phyloP scores from a whole-genome alignment of 1,140 invertebrate species.

The Paralvinella palmiformis region DNA sequence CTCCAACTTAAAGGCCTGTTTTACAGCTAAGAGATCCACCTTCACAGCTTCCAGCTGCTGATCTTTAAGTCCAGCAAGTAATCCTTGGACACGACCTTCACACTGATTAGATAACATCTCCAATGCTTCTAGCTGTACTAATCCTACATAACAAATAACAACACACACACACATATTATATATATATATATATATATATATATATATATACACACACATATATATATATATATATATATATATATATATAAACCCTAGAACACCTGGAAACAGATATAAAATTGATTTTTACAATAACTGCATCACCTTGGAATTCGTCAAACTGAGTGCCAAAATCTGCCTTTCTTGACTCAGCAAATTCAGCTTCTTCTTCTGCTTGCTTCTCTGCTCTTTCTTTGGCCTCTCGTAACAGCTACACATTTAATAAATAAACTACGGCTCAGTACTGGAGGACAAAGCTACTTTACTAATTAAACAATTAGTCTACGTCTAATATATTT shows the following conservation, averaged over 20 bases:
- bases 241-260: background rate
- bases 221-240: too few relatives aligned
- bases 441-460: too few relatives aligned
- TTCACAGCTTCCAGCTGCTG: background rate
- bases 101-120: constrained; percentile 2
- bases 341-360: constrained; percentile 55
- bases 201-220: too few relatives aligned
- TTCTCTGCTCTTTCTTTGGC: constrained; percentile 73
- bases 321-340: constrained; percentile 76
- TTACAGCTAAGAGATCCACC: background rate
- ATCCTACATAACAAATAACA: background rate
- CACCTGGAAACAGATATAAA: background rate
- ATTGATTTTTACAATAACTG: background rate
- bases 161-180: too few relatives aligned
- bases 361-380: constrained; percentile 55
- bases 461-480: too few relatives aligned
- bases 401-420: constrained; percentile 67
- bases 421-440: too few relatives aligned
- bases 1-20: background rate
- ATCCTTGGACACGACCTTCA: background rate
- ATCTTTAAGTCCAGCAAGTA: background rate
- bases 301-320: constrained; percentile 74
- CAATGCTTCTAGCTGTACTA: constrained; percentile 6
- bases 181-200: too few relatives aligned
- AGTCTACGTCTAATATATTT: too few relatives aligned